A percentile compares a stretch with the other conserved stretches of the same genome.
Evolutionary conservation across 2,888 invertebrate genomes (phyloP).

Genomic region (Biston betularia): DNA sequence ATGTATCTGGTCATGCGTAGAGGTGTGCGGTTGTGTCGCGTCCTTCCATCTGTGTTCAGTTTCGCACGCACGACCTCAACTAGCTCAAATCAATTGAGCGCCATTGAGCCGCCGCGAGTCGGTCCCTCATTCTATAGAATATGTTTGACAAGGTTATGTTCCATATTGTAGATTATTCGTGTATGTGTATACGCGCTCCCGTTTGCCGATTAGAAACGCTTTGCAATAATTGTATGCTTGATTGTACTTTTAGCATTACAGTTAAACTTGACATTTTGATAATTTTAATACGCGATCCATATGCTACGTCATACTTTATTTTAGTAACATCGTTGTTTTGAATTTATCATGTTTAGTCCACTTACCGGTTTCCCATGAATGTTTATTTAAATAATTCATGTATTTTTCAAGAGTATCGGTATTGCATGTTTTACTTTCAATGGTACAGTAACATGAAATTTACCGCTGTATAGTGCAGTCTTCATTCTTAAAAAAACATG

Average conservation of each 20-base stretch:
- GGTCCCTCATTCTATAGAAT: slow-evolving; percentile 71
- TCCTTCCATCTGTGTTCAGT: slow-evolving; percentile 68
- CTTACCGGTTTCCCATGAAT: slow-evolving; percentile 20
- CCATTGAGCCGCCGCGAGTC: slow-evolving; percentile 70
- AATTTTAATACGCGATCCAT: slow-evolving; percentile 12
- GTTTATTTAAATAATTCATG: slow-evolving; percentile 43
- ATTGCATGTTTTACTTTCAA: slow-evolving; percentile 51
- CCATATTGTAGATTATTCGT: slow-evolving; percentile 37
- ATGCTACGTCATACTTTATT: slow-evolving; percentile 19
- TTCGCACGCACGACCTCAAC: slow-evolving; percentile 80
- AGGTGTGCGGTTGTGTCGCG: slow-evolving; percentile 59
- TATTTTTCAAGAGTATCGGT: slow-evolving; percentile 55
- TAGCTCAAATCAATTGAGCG: slow-evolving; percentile 82
- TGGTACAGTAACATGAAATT: neutral
- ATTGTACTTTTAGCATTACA: slow-evolving; percentile 37
- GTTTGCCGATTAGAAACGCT: slow-evolving; percentile 52
- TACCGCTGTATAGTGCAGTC: neutral
- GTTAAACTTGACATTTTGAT: slow-evolving; percentile 14
- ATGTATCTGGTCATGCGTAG: slow-evolving; percentile 51
- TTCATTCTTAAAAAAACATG: neutral
- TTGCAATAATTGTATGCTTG: slow-evolving; percentile 49
- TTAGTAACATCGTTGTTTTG: slow-evolving; percentile 17
- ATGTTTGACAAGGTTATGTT: slow-evolving; percentile 75
- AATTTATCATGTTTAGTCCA: slow-evolving; percentile 20
- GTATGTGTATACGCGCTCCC: slow-evolving; percentile 49